phyloP scores from a whole-genome alignment of 2,797 vertebrate species.

The Poeciliopsis paucimaculata region DNA sequence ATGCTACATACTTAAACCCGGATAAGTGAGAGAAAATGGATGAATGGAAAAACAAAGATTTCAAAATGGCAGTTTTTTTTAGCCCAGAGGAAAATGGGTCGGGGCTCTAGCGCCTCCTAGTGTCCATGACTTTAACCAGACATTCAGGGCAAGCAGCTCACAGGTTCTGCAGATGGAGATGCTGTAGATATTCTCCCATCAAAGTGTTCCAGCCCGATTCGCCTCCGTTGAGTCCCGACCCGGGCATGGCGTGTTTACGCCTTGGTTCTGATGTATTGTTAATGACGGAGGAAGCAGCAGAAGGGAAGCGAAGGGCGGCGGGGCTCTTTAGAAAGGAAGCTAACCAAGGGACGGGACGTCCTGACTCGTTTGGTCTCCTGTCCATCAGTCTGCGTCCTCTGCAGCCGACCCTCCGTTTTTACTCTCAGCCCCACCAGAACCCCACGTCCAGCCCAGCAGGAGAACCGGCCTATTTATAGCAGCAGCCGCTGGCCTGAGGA shows the following conservation, averaged over 20 bases:
- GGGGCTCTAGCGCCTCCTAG: too few relatives aligned
- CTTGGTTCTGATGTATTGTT: slow-evolving; percentile 71
- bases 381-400: slow-evolving; percentile 63
- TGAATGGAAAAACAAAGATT: too few relatives aligned
- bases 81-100: too few relatives aligned
- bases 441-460: slow-evolving; percentile 67
- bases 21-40: too few relatives aligned
- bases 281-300: slow-evolving; percentile 56
- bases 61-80: too few relatives aligned
- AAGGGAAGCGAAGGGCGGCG: slow-evolving; percentile 57
- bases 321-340: slow-evolving; percentile 57
- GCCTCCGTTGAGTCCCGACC: slow-evolving; percentile 24
- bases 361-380: slow-evolving; percentile 68
- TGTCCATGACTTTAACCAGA: slow-evolving; percentile 24
- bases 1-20: too few relatives aligned
- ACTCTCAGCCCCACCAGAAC: slow-evolving; percentile 27
- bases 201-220: slow-evolving; percentile 16
- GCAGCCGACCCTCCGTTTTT: slow-evolving; percentile 53
- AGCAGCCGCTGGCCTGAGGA: slow-evolving; percentile 57
- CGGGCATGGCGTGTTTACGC: slow-evolving; percentile 49
- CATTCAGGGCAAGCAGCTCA: slow-evolving; percentile 44
- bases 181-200: not conserved
- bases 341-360: slow-evolving; percentile 57
- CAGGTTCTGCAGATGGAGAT: not conserved
- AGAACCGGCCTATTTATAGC: slow-evolving; percentile 75